Evolutionary conservation across 2,888 invertebrate species (phyloP).

Genomic region (Drosophila nr. medialis): DNA sequence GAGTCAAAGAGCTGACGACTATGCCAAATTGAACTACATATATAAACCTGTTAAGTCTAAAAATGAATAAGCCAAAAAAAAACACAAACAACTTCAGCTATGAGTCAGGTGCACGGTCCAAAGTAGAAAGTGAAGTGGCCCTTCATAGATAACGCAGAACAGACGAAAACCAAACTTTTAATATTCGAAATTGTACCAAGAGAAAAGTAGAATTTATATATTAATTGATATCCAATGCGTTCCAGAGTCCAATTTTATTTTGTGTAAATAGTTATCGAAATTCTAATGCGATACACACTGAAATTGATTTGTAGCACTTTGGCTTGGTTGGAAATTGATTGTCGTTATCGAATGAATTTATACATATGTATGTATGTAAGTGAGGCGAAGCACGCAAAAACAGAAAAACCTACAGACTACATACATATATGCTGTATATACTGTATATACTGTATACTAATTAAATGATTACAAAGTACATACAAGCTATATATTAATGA

Average conservation of each 20-base stretch:
- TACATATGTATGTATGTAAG: not conserved
- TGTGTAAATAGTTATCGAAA: conserved; percentile 3
- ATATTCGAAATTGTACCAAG: not conserved
- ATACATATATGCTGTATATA: not conserved
- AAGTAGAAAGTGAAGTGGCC: not conserved
- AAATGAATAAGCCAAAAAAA: not conserved
- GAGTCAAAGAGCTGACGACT: not conserved
- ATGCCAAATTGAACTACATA: not conserved
- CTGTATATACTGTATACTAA: not conserved
- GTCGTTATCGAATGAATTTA: not conserved
- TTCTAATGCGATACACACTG: not conserved
- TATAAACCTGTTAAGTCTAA: not conserved
- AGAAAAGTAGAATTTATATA: no score
- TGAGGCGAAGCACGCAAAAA: not conserved
- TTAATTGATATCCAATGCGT: not conserved
- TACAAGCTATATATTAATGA: not conserved
- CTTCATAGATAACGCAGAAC: not conserved
- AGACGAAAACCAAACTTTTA: not conserved
- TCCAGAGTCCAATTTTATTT: not conserved
- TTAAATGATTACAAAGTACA: not conserved
- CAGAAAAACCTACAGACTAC: not conserved
- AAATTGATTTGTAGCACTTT: not conserved
- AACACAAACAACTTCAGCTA: not conserved
- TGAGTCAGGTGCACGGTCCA: conserved; percentile 20
- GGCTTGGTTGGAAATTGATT: conserved; percentile 15